A percentile compares a stretch with the other conserved stretches of the same genome.
Evolutionary conservation across 2,113 vertebrate genomes (phyloP).

Genomic region (Perca schrenkii): DNA sequence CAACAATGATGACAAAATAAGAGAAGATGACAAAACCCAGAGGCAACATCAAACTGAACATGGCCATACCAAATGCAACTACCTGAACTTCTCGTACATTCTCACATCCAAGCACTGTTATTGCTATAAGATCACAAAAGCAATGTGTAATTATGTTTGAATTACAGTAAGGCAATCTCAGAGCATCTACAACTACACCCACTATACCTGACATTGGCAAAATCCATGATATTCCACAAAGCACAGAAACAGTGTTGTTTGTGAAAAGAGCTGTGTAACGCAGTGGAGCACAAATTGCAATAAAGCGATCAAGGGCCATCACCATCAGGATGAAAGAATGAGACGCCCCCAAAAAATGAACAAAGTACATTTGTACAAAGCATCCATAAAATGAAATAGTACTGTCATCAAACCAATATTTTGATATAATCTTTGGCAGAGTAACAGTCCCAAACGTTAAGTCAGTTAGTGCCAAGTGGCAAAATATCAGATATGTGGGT

Average conservation of each 20-base stretch:
- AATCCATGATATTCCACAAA: constrained; percentile 69
- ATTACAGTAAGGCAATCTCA: constrained; percentile 65
- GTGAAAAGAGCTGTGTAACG: constrained; percentile 67
- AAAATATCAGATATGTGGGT: constrained; percentile 75
- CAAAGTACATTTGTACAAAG: constrained; percentile 77
- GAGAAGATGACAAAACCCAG: constrained; percentile 72
- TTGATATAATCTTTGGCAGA: constrained; percentile 66
- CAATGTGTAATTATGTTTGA: constrained; percentile 72
- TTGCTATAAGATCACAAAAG: constrained; percentile 71
- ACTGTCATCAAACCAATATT: constrained; percentile 63
- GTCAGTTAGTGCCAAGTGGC: constrained; percentile 73
- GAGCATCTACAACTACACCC: constrained; percentile 19
- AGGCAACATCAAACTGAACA: constrained; percentile 69
- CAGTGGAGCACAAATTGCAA: constrained; percentile 70
- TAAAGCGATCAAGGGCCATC: constrained; percentile 78
- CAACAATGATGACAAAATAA: constrained; percentile 66
- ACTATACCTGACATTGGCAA: constrained; percentile 42
- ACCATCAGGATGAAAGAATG: constrained; percentile 75
- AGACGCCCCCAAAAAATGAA: constrained; percentile 61
- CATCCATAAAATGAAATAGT: constrained; percentile 65
- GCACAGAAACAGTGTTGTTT: constrained; percentile 46
- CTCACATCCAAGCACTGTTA: constrained; percentile 60
- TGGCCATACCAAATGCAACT: constrained; percentile 37
- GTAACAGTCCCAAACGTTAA: constrained; percentile 68
- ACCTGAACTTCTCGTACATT: background rate